Percentiles rank a stretch among this genome's conserved stretches.
Conservation (phyloP, 2,797 vertebrate genomes). For the Cercopithecus diana region DNA sequence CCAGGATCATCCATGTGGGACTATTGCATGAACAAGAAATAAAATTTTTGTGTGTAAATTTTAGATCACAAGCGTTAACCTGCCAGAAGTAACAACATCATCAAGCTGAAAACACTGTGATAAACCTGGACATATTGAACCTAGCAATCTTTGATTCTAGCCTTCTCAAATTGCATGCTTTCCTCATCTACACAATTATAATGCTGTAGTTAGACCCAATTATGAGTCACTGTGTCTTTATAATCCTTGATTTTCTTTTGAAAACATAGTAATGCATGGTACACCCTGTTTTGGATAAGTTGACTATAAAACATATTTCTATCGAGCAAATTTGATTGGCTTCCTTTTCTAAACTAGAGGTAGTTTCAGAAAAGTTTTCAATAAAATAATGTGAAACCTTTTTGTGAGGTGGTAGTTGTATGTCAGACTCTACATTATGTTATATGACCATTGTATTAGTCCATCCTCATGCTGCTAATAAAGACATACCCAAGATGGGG, state of each 20-base stretch:
- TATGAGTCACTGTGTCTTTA: background rate
- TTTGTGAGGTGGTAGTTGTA: background rate
- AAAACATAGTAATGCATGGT: background rate
- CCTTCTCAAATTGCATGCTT: background rate
- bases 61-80: background rate
- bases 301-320: conserved; percentile 6
- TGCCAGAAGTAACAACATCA: background rate
- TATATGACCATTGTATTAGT: background rate
- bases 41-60: background rate
- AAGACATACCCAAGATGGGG: background rate
- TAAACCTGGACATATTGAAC: background rate
- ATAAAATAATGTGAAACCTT: background rate
- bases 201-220: background rate
- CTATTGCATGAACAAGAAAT: background rate
- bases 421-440: background rate
- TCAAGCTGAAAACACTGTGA: background rate
- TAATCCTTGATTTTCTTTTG: background rate
- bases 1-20: background rate
- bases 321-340: background rate
- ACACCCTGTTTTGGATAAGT: background rate
- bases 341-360: conserved; percentile 38
- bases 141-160: background rate
- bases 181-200: background rate
- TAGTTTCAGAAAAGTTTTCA: background rate
- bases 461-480: background rate